Conservation (phyloP, 2,888 invertebrate species). For the Eupithecia centaureata region DNA sequence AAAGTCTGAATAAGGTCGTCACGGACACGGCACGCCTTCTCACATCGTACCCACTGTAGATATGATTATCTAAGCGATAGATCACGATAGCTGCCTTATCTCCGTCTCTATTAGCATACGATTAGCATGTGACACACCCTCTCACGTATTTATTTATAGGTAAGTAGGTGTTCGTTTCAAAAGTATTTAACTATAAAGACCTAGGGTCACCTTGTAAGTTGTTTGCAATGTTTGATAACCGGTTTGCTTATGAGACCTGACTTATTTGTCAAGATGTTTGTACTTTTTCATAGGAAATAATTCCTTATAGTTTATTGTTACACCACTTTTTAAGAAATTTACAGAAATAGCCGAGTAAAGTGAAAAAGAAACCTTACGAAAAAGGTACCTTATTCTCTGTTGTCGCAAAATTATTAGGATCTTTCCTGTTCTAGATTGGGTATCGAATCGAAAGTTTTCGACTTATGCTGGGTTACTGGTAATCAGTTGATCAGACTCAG, state of each 20-base stretch:
- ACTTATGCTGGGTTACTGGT: too few relatives aligned
- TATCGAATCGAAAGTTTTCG: too few relatives aligned
- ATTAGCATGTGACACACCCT: conserved; percentile 9
- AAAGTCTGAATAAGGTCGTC: too few relatives aligned
- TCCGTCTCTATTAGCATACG: not conserved
- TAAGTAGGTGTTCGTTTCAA: not conserved
- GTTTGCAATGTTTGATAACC: not conserved
- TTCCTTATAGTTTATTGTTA: not conserved
- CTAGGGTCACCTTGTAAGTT: conserved; percentile 2
- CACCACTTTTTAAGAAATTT: not conserved
- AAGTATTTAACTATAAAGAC: not conserved
- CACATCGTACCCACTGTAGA: not conserved
- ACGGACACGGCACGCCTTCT: not conserved
- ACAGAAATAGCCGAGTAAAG: too few relatives aligned
- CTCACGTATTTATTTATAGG: not conserved
- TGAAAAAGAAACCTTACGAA: too few relatives aligned
- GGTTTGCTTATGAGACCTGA: not conserved
- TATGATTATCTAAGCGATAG: not conserved
- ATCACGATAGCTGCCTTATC: not conserved
- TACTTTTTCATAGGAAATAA: not conserved
- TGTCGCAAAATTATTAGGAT: too few relatives aligned
- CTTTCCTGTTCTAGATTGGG: too few relatives aligned
- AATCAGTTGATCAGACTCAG: too few relatives aligned
- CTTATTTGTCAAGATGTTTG: not conserved
- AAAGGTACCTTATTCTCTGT: too few relatives aligned